Percentiles rank a stretch among this genome's conserved stretches.
Evolutionary conservation across 2,113 vertebrate genomes (phyloP).

Genomic region (Pristiophorus japonicus): DNA sequence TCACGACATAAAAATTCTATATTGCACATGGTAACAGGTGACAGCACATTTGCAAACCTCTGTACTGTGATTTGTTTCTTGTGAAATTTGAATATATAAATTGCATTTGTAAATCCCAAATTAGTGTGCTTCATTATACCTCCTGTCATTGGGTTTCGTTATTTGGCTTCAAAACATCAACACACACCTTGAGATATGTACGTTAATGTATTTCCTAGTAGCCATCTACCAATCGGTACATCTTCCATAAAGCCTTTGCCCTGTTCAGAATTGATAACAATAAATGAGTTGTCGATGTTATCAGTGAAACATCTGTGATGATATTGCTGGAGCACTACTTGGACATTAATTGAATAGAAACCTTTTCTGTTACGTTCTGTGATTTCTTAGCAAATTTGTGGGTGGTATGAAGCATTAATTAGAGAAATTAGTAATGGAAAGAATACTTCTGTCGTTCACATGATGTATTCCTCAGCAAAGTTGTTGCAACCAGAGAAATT

Average conservation of each 20-base stretch:
- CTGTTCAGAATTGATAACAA: background rate
- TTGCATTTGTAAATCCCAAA: background rate
- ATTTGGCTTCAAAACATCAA: background rate
- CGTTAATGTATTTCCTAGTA: background rate
- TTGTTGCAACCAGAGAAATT: background rate
- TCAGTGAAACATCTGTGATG: background rate
- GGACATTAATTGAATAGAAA: background rate
- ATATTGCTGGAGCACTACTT: background rate
- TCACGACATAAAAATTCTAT: too few species aligned
- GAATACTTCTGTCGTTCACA: background rate
- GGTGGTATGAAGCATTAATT: background rate
- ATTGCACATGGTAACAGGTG: background rate
- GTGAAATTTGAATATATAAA: background rate
- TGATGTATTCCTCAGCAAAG: background rate
- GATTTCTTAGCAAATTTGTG: background rate
- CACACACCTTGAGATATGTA: background rate
- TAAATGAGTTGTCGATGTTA: background rate
- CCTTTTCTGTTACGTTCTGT: background rate
- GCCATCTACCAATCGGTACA: background rate
- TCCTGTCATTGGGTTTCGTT: background rate
- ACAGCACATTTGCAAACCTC: background rate
- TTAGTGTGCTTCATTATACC: background rate
- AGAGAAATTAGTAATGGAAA: background rate
- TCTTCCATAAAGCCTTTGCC: background rate
- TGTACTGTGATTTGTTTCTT: background rate